phyloP scores from a whole-genome alignment of 2,888 invertebrate genomes.

The Trachelus tabidus region DNA sequence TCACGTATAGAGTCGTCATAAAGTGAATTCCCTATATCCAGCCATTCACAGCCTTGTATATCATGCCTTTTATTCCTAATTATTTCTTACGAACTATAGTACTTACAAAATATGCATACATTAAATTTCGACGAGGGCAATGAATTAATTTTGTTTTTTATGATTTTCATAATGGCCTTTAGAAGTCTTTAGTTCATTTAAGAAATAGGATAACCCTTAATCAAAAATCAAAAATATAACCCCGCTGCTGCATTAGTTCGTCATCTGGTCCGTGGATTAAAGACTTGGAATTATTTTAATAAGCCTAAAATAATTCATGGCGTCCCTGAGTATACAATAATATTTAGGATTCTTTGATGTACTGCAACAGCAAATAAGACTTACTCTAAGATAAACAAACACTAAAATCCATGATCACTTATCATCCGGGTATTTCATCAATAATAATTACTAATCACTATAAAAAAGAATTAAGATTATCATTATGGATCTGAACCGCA shows the following conservation, averaged over 20 bases:
- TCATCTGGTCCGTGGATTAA: not conserved
- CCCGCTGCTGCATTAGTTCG: not conserved
- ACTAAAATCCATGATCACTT: not conserved
- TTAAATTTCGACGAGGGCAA: not conserved
- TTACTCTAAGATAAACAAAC: not conserved
- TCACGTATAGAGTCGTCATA: no score
- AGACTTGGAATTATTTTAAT: not conserved
- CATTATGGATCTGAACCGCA: not conserved
- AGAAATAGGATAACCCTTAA: not conserved
- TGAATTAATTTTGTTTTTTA: not conserved
- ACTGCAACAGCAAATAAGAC: constrained; percentile 19
- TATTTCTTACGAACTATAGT: not conserved
- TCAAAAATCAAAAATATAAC: not conserved
- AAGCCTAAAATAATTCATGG: not conserved
- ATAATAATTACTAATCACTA: not conserved
- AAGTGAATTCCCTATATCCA: no score
- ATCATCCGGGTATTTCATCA: not conserved
- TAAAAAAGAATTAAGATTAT: not conserved
- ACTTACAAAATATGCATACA: not conserved
- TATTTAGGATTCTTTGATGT: constrained; percentile 27
- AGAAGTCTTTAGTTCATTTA: not conserved
- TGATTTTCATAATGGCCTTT: not conserved
- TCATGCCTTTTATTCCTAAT: not conserved
- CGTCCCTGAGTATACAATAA: constrained; percentile 8
- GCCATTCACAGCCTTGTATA: not conserved